phyloP scores from a whole-genome alignment of 2,797 vertebrate genomes.

The Urocyon cinereoargenteus region DNA sequence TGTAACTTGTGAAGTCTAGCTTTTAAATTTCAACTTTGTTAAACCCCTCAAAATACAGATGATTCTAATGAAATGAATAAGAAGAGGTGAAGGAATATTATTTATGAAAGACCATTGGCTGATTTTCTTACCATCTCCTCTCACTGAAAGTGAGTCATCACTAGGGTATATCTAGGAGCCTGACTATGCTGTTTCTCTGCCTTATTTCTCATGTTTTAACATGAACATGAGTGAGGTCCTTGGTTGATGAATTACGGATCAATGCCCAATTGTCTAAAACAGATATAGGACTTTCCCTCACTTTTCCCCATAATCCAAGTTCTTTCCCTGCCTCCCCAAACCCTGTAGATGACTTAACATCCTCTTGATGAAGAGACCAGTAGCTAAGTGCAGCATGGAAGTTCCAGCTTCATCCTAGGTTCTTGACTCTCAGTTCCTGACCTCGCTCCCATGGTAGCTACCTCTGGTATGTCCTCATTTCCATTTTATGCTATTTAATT shows the following conservation, averaged over 20 bases:
- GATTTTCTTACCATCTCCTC: not conserved
- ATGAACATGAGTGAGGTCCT: not conserved
- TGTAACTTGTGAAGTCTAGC: not conserved
- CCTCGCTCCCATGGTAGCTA: accelerated
- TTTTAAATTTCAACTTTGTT: not conserved
- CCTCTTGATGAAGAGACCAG: accelerated
- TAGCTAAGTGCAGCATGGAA: accelerated
- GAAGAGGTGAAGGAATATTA: no score
- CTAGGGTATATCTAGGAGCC: no score
- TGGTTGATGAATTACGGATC: not conserved
- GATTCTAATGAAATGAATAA: not conserved
- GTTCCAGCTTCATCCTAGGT: accelerated
- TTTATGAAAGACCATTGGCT: not conserved
- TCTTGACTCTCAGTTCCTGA: no score
- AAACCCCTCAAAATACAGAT: not conserved
- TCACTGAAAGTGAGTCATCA: not conserved
- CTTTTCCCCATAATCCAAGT: not conserved
- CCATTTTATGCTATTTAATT: not conserved
- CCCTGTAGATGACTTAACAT: not conserved
- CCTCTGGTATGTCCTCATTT: not conserved
- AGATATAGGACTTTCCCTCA: not conserved
- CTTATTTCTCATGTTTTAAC: not conserved
- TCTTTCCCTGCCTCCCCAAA: accelerated
- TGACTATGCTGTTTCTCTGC: not conserved
- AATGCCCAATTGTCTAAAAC: not conserved